Evolutionary conservation across 2,888 invertebrate genomes (phyloP).

Genomic region (Arctia plantaginis): DNA sequence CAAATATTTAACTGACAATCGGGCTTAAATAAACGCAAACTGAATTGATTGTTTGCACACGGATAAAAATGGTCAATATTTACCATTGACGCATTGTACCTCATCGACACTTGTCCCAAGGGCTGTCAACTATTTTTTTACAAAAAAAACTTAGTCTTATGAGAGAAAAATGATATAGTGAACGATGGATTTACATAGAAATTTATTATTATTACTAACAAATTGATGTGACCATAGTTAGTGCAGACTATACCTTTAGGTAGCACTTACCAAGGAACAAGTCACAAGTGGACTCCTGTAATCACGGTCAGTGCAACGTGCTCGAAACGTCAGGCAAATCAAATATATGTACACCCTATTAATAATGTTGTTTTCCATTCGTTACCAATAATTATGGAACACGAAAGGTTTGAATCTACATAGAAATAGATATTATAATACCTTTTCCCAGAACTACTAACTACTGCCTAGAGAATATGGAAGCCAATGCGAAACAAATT

Average conservation of each 20-base stretch:
- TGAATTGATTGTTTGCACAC: slow-evolving; percentile 20
- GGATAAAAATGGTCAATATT: slow-evolving; percentile 39
- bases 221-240: too few species aligned
- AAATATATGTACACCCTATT: neutral
- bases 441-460: neutral
- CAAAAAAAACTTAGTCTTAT: neutral
- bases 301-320: too few species aligned
- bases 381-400: neutral
- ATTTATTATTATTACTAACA: too few species aligned
- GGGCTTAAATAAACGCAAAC: slow-evolving; percentile 18
- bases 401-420: neutral
- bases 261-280: too few species aligned
- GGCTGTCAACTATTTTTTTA: neutral
- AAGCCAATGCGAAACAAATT: neutral
- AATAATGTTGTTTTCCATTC: neutral
- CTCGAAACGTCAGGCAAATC: too few species aligned
- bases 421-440: neutral
- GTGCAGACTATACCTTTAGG: too few species aligned
- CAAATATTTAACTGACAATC: neutral
- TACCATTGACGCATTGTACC: slow-evolving; percentile 24
- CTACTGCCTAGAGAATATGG: neutral
- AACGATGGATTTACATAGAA: too few species aligned
- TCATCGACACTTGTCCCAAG: neutral
- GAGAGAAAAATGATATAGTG: neutral
- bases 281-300: too few species aligned